phyloP scores from a whole-genome alignment of 30 jellyfish, hydroid and myxozoan genomes.

The Hydractinia echinata region DNA sequence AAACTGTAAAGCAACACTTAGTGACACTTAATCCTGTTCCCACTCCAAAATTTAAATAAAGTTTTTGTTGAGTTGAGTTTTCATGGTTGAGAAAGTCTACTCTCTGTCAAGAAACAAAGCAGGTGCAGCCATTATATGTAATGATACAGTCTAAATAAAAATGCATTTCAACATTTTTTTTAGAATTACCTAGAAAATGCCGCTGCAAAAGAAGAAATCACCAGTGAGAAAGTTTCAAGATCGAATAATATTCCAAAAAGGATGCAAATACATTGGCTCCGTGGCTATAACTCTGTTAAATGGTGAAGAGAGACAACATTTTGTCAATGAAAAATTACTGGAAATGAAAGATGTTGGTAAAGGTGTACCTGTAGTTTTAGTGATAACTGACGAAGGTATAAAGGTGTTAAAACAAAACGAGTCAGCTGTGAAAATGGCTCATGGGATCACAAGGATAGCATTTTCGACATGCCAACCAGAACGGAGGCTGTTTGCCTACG shows the following conservation, averaged over 20 bases:
- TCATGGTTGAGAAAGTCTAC: no score
- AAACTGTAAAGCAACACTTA: no score
- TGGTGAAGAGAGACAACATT: slow-evolving; percentile 52
- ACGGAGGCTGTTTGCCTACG: slow-evolving; percentile 71
- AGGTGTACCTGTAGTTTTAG: slow-evolving; percentile 68
- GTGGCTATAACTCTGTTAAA: slow-evolving; percentile 64
- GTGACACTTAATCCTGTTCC: no score
- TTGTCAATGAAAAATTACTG: slow-evolving; percentile 63
- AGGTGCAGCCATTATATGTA: no score
- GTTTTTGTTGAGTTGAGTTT: no score
- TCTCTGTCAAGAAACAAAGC: no score
- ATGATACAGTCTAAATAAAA: no score
- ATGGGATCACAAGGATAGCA: slow-evolving; percentile 68
- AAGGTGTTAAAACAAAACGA: slow-evolving; percentile 65
- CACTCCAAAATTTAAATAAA: no score
- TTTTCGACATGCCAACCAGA: slow-evolving; percentile 84
- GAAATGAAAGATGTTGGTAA: slow-evolving; percentile 75
- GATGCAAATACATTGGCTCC: slow-evolving; percentile 79
- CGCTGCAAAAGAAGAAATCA: not conserved
- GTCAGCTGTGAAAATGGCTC: slow-evolving; percentile 90
- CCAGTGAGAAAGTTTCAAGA: not conserved
- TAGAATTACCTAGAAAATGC: not conserved
- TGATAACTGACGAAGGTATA: slow-evolving; percentile 63
- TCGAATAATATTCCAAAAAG: slow-evolving; percentile 7
- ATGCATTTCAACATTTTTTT: no score